Conservation (phyloP, 92 coral and sea anemone genomes). For the Porites rus region DNA sequence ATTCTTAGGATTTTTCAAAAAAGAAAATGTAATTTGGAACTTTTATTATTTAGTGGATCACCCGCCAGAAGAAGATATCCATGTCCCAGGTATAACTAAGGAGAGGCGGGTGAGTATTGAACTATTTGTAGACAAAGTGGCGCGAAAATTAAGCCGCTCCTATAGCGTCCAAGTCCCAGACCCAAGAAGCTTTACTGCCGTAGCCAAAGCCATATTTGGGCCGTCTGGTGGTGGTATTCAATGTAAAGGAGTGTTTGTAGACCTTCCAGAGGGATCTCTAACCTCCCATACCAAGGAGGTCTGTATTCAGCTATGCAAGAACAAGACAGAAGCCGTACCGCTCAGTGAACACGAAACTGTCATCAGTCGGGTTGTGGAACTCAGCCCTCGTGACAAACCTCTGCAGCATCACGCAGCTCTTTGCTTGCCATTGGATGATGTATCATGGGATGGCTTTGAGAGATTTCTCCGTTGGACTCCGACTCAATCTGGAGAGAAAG, state of each 20-base stretch:
- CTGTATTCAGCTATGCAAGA: conserved; percentile 41
- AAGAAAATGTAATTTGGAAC: no score
- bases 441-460: neutral
- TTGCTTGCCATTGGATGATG: conserved; percentile 9
- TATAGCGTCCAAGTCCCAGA: conserved; percentile 32
- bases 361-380: conserved; percentile 34
- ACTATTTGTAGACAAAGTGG: conserved; percentile 19
- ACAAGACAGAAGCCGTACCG: conserved; percentile 9
- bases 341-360: conserved; percentile 14
- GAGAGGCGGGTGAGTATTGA: conserved; percentile 16
- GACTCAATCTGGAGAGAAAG: conserved; percentile 46
- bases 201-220: conserved; percentile 50
- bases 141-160: conserved; percentile 27
- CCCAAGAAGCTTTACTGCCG: conserved; percentile 33
- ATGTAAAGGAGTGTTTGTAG: conserved; percentile 28
- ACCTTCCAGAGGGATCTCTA: conserved; percentile 34
- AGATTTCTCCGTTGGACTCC: conserved; percentile 45
- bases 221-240: conserved; percentile 42
- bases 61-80: conserved; percentile 13
- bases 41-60: neutral
- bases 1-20: neutral
- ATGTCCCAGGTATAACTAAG: neutral
- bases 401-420: neutral
- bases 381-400: conserved; percentile 33
- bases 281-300: conserved; percentile 53